Conservation (phyloP, 2,888 invertebrate species). For the Gastracanthus pulcherrimus region DNA sequence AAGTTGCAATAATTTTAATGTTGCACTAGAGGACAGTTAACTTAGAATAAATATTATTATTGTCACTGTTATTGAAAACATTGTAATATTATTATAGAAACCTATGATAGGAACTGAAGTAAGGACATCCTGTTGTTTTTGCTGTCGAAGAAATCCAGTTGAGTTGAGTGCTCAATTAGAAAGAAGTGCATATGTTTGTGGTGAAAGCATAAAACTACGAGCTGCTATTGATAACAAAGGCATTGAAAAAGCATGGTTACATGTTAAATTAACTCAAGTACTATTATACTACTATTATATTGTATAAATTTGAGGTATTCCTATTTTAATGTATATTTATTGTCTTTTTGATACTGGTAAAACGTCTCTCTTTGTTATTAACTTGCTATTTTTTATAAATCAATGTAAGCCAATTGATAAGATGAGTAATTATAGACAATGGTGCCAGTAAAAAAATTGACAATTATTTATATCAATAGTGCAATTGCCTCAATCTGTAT, state of each 20-base stretch:
- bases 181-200: conserved; percentile 86
- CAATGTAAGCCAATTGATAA: no score
- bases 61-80: neutral
- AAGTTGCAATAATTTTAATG: no score
- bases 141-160: conserved; percentile 85
- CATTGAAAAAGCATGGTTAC: conserved; percentile 80
- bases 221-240: conserved; percentile 86
- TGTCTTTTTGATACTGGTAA: no score
- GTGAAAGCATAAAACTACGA: conserved; percentile 84
- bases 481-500: neutral
- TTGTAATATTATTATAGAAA: conserved; percentile 78
- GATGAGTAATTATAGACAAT: no score
- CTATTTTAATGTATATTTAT: neutral
- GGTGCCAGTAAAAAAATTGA: no score
- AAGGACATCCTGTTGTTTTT: conserved; percentile 84
- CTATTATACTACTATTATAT: neutral
- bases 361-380: no score
- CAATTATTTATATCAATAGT: neutral
- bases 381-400: no score
- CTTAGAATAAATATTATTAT: neutral
- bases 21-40: no score
- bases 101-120: conserved; percentile 83
- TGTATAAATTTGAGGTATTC: neutral
- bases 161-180: conserved; percentile 84
- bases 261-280: conserved; percentile 80